Base-by-base conservation (phyloP, 2,888 invertebrate species). In the Pachliopta kotzebuea region DNA sequence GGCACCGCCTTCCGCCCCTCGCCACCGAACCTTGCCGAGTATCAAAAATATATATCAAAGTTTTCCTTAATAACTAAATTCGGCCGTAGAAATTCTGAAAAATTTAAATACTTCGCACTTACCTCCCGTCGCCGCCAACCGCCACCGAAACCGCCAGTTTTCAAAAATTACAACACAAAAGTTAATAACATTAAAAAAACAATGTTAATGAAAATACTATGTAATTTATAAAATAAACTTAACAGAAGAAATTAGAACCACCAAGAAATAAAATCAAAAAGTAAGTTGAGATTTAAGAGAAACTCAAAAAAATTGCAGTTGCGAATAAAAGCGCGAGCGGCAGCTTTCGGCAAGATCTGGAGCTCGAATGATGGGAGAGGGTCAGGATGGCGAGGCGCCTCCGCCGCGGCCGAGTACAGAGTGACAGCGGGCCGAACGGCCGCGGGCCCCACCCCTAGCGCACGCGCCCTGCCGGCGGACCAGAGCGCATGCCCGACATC, bases 1-100 rank as follows among this genome's bases (percentile, higher is more conserved):
- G 88, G 89, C 78, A 84, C 84, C 90, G 90, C 90, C 90, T 90
- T 89, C 86, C 90, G 90, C 90, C 90, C 90, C 85, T 88, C 84
- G 77, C 71, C 74, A 73, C 74, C 54, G 67, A 62, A 63, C 65
- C 67, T 72, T 71, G 70, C 70, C 69, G 70, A 11, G 54, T 55
- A 54, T 66, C 66, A 45, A 55, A 17, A 31, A 17, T 49, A 23
- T 26, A 29, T 31, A 54, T 53, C 59, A 62, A 67, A 66, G 20
- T 63, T 52, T 58, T 50, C 49, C 37, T 56, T 55, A 42, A 52
- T 60, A 50, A 57, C 21, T 45, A 23, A 45, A 18, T 37, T 17
- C 21, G 53, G 45, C 54, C 24, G 9, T 53, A 56, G 68, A 64
- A 49, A 53, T 62, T 52, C 69, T 68, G 66, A 68, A 65, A 71